Evolutionary conservation across 2,113 vertebrate genomes (phyloP).

Genomic region (Hippocampus comes): DNA sequence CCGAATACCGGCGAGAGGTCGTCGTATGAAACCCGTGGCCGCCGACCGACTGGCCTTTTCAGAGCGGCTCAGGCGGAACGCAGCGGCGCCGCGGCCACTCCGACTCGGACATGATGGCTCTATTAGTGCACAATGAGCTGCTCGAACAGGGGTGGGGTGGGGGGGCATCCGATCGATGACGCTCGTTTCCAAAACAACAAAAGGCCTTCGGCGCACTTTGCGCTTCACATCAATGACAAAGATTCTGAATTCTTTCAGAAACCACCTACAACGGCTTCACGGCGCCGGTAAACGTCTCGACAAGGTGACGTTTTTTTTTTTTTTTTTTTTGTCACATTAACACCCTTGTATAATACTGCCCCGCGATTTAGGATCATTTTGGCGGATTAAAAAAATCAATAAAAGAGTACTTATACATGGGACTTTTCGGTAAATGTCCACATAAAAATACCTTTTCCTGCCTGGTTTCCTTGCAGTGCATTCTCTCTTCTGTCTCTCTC

Average conservation of each 20-base stretch:
- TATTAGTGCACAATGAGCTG: slow-evolving; percentile 19
- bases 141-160: background rate
- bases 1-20: slow-evolving; percentile 32
- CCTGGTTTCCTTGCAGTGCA: background rate
- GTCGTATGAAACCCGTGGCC: slow-evolving; percentile 23
- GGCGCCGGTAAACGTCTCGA: too few species aligned
- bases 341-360: too few species aligned
- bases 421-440: background rate
- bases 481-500: too few species aligned
- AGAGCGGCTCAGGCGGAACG: slow-evolving; percentile 37
- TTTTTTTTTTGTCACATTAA: too few species aligned
- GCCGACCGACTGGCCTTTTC: slow-evolving; percentile 46
- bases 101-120: slow-evolving; percentile 24
- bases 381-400: too few species aligned
- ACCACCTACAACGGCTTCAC: too few species aligned
- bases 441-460: background rate
- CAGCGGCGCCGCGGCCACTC: slow-evolving; percentile 29
- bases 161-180: background rate
- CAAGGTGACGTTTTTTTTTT: too few species aligned
- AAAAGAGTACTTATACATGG: too few species aligned
- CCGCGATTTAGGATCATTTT: too few species aligned
- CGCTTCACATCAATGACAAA: too few species aligned
- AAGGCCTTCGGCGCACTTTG: background rate
- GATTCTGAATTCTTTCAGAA: too few species aligned
- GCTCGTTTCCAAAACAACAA: background rate